phyloP scores from a whole-genome alignment of 2,888 invertebrate species.

The Epinotia brunnichana region DNA sequence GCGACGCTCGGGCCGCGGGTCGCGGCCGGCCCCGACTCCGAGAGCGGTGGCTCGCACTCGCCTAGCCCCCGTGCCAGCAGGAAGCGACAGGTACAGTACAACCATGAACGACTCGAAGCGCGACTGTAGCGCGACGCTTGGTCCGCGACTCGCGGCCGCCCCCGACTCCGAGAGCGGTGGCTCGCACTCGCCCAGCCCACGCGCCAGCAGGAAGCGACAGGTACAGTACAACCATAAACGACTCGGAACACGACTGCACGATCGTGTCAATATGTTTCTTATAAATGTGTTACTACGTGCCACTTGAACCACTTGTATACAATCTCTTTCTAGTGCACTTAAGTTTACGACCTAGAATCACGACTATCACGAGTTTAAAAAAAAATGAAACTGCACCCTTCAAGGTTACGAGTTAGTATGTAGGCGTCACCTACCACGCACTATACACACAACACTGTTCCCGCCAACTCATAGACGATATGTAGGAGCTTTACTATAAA shows the following conservation, averaged over 20 bases:
- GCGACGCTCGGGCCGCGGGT: conserved; percentile 85
- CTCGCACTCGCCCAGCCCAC: conserved; percentile 92
- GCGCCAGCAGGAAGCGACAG: conserved; percentile 86
- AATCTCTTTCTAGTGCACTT: no score
- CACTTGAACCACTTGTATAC: no score
- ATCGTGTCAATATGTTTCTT: no score
- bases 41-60: conserved; percentile 94
- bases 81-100: conserved; percentile 60
- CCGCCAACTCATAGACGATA: background rate
- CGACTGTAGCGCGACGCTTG: conserved; percentile 87
- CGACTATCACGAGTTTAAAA: no score
- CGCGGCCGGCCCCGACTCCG: conserved; percentile 89
- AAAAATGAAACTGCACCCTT: no score
- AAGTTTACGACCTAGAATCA: no score
- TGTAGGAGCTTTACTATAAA: background rate
- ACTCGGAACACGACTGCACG: conserved; percentile 93
- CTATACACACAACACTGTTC: background rate
- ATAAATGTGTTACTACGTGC: no score
- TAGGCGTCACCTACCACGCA: no score
- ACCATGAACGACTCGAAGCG: conserved; percentile 88
- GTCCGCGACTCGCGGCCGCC: conserved; percentile 84
- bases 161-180: conserved; percentile 94
- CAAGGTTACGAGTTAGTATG: no score
- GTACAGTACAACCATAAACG: conserved; percentile 62
- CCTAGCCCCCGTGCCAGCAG: conserved; percentile 93